Evolutionary conservation across 2,888 invertebrate species (phyloP), one percentile per base, ranked within the genome.

Genomic region (Spicauda simplicius): DNA sequence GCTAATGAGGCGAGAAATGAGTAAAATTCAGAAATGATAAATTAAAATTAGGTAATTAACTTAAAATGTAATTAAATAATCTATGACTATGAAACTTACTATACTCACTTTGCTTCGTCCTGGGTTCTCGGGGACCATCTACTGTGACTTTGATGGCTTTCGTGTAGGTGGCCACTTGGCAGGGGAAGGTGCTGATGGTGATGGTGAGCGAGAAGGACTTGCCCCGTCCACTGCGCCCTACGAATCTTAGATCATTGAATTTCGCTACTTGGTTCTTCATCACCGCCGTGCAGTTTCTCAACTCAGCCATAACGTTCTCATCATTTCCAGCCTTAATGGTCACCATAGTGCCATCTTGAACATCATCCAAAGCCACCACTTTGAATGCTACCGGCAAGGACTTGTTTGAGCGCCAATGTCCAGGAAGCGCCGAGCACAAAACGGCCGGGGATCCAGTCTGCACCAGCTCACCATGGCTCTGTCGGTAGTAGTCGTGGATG

Each of bases 61-160:
- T 54, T 54, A 30, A 54, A 30, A 55, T 30, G 30, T 20, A 55
- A 54, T 62, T 8, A 63, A 55, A 33, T 33, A 25, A 37, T 63
- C 0, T 0, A 20, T 54, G 62, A 57, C 60, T 67, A 67, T 45
- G 20, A 30, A 30, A 70, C 52, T 53, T 62, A 70, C n/a, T 63
- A 62, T 74, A 96, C 98, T 97, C 95, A 98, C 98, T 97, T 94
- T 98, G 97, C 91, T 98, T 99, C 76, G 98, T 98, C 90, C 99
- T 94, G 16, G 99, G 99, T 93, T 99, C 99, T 80, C 99, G 94
- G 0, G 99, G 99, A 79, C 99, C 99, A 84, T 99, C 99, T 41
- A 99, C 99, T 20, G 99, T 99, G 67, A 99, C 99, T 95, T 99
- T 99, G 88, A 99, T 99, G 64, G 99, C 99, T 86, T 99, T 99